Base-by-base conservation (phyloP, 53 echinoderm and acorn worm species). In the Arbacia lixula region DNA sequence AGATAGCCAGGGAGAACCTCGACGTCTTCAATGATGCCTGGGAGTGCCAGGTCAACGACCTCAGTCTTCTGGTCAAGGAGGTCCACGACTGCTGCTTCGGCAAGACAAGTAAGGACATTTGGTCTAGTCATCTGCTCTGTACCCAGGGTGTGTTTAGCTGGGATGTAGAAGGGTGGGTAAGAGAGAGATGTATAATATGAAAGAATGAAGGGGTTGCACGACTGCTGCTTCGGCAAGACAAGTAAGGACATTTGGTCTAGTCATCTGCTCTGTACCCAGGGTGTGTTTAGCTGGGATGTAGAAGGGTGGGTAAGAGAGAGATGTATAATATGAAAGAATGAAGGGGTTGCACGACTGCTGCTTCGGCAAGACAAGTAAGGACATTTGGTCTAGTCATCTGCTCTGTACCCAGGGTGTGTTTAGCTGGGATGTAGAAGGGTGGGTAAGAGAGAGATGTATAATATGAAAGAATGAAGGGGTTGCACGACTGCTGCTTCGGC, bases 1-100 rank as follows among this genome's bases (percentile, higher is more conserved):
- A 99, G 87, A 99, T 99, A 78, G 99, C 94, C 52, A 94, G 93
- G 81, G 99, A 99, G 76, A 94, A 91, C 64, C 77, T 99, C 21
- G 99, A 99, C n/a, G 94, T 98, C 35, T 92, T 99, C 72, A 51
- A 60, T 14, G 94, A 99, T 43, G 73, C 99, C 21, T 99, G 99
- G 99, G 94, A 99, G 37, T 50, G 81, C 25, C 85, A 90, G 64
- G 66, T 99, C 60, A 99, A 94, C n/a, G 99, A 95, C 54, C 81
- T 99, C 39, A 92, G 92, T 19, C 61, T 88, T 3, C 66, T 95
- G 9, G 90, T 98, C 82, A 94, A 98, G 53, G 99, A 98, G 80
- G 90, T 98, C 86, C 92, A 88, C 39, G 94, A 98, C 36, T 83
- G 68, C 28, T 88, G 93, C 40, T 84, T 90, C 40, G 93, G 95